Conservation (phyloP, 2,113 vertebrate species). For the Pelecanoides urinatrix region DNA sequence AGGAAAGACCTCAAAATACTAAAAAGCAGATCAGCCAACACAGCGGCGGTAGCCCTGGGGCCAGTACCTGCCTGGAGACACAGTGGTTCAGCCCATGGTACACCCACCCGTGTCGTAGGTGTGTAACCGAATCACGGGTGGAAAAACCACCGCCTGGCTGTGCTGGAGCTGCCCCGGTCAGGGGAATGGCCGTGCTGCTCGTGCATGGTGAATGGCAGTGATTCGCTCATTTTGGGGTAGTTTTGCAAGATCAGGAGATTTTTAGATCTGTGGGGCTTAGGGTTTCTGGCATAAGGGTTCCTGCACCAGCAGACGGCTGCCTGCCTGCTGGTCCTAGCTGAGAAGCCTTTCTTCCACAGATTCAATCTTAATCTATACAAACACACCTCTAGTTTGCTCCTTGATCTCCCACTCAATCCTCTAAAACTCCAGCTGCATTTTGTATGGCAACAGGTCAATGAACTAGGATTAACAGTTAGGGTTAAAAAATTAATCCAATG, state of each 20-base stretch:
- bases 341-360: neutral
- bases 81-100: neutral
- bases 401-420: neutral
- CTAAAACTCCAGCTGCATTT: constrained; percentile 8
- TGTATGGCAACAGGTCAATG: constrained; percentile 16
- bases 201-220: fast-evolving
- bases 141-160: neutral
- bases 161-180: neutral
- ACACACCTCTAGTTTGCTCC: neutral
- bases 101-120: too few species aligned
- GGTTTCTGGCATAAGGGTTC: neutral
- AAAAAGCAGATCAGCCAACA: neutral
- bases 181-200: neutral
- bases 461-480: neutral
- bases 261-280: neutral
- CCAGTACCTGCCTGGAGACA: neutral
- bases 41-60: neutral
- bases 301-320: neutral
- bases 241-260: constrained; percentile 34
- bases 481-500: constrained; percentile 24
- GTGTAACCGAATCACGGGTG: fast-evolving
- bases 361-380: neutral
- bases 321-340: constrained; percentile 15
- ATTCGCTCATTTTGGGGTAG: constrained; percentile 27
- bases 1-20: neutral